phyloP scores from a whole-genome alignment of 2,113 vertebrate species.

The Oceanodroma tethys region DNA sequence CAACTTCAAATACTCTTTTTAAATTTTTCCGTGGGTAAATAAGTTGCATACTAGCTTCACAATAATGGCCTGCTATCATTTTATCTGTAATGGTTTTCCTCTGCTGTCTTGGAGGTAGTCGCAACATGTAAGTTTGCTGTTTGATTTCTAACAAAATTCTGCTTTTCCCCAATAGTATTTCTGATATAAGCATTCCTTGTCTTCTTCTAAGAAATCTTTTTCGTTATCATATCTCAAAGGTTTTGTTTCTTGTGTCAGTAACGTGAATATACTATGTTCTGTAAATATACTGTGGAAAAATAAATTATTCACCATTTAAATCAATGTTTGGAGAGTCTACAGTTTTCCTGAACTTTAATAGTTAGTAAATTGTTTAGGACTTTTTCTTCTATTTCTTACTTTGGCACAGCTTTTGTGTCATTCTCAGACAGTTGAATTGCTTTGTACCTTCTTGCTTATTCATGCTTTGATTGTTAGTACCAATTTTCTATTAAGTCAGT shows the following conservation, averaged over 20 bases:
- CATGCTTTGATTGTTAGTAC: background rate
- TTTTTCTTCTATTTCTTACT: background rate
- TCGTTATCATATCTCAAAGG: background rate
- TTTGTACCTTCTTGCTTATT: background rate
- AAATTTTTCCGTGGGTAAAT: background rate
- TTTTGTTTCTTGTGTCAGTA: background rate
- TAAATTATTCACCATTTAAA: background rate
- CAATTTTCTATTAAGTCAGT: background rate
- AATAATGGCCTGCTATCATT: background rate
- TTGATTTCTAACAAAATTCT: background rate
- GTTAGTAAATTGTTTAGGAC: background rate
- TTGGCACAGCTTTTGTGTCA: background rate
- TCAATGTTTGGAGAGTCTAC: background rate
- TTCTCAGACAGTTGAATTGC: background rate
- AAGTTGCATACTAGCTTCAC: background rate
- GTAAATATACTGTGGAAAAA: background rate
- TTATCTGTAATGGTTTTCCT: background rate
- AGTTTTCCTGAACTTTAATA: background rate
- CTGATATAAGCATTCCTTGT: background rate
- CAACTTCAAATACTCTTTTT: background rate
- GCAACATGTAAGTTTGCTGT: background rate
- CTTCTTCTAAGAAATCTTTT: background rate
- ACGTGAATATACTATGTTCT: background rate
- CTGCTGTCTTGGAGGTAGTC: background rate
- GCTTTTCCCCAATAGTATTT: background rate